These are phyloP conservation scores for Eustalomyia histrio DNA, from an alignment of 2,888 invertebrate species.

Conservation along the genomic window DNA sequence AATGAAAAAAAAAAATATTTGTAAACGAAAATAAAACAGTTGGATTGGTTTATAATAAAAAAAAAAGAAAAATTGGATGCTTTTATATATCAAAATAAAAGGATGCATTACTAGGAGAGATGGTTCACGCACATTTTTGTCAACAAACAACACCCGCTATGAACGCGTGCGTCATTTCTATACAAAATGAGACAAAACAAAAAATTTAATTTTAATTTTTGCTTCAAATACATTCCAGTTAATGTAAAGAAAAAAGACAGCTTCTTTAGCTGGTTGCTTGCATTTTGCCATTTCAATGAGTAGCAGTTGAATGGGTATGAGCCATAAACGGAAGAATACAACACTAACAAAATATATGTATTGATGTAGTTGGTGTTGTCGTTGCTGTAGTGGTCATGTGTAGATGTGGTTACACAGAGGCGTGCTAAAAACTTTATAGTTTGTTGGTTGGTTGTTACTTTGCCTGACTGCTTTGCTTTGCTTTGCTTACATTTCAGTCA, in stretches of 20 bases:
- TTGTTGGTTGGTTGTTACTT: conserved; percentile 59
- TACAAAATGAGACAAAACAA: conserved; percentile 53
- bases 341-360: conserved; percentile 10
- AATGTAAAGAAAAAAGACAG: conserved; percentile 59
- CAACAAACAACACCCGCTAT: conserved; percentile 68
- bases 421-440: conserved; percentile 58
- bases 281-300: conserved; percentile 10
- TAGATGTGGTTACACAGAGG: conserved; percentile 46
- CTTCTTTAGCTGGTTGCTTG: conserved; percentile 22
- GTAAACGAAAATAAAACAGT: conserved; percentile 72
- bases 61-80: conserved; percentile 35
- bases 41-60: conserved; percentile 52
- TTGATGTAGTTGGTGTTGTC: conserved; percentile 9
- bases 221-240: conserved; percentile 19
- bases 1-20: conserved; percentile 14
- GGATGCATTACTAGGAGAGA: conserved; percentile 42
- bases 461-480: conserved; percentile 57
- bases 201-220: conserved; percentile 25
- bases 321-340: conserved; percentile 43
- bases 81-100: conserved; percentile 8
- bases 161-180: conserved; percentile 68
- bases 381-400: conserved; percentile 15
- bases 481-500: conserved; percentile 43
- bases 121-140: conserved; percentile 11
- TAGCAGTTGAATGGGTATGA: conserved; percentile 39